phyloP scores from a whole-genome alignment of 2,113 vertebrate genomes.

The Rhea americana region DNA sequence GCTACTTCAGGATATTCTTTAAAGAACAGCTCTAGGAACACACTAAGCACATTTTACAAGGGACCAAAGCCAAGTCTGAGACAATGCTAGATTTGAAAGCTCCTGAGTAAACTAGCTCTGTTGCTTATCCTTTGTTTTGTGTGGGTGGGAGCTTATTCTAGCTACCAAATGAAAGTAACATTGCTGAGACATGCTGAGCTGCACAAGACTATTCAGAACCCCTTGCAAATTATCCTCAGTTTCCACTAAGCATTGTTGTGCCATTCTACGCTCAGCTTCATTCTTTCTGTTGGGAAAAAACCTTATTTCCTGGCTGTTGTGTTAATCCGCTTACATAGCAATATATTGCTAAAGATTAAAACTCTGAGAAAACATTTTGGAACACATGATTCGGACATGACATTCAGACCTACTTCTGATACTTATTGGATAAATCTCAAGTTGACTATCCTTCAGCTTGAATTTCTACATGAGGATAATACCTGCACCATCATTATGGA shows the following conservation, averaged over 20 bases:
- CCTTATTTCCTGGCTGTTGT: rapidly evolving
- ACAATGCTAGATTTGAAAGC: slow-evolving; percentile 25
- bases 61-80: background rate
- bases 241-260: rapidly evolving
- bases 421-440: background rate
- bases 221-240: background rate
- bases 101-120: slow-evolving; percentile 13
- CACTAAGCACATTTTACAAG: background rate
- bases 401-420: background rate
- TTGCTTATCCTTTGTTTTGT: slow-evolving; percentile 33
- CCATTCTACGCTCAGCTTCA: rapidly evolving
- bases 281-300: background rate
- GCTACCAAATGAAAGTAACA: background rate
- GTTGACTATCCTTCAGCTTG: rapidly evolving
- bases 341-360: background rate
- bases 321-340: background rate
- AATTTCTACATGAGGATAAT: background rate
- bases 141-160: background rate
- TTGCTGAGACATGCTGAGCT: rapidly evolving
- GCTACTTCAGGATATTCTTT: background rate
- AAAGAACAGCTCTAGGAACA: background rate
- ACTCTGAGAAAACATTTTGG: background rate
- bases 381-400: background rate
- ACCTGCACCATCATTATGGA: background rate
- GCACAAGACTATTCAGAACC: background rate